phyloP scores from a whole-genome alignment of 2,797 vertebrate species.

The Acanthopagrus latus region DNA sequence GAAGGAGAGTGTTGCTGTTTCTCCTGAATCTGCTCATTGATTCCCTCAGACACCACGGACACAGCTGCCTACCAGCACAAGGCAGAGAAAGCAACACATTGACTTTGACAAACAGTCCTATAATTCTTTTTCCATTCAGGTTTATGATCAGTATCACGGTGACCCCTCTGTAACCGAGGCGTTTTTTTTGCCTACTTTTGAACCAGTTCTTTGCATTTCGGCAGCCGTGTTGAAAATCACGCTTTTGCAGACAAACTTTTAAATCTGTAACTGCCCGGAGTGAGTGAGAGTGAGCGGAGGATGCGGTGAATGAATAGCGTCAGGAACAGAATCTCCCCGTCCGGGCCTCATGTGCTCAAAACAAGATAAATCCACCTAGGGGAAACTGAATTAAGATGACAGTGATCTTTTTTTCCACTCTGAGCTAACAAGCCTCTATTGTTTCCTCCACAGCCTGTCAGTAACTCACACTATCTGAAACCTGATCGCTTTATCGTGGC shows the following conservation, averaged over 20 bases:
- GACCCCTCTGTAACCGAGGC: no score
- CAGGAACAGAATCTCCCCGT: not conserved
- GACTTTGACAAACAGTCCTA: not conserved
- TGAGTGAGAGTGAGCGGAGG: no score
- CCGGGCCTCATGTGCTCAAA: conserved; percentile 4
- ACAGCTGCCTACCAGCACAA: not conserved
- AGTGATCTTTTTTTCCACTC: conserved; percentile 31
- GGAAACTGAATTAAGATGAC: conserved; percentile 35
- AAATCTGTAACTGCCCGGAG: not conserved
- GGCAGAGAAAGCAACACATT: conserved; percentile 2
- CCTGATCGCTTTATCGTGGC: conserved; percentile 59
- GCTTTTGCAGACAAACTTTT: not conserved
- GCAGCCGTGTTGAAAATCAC: not conserved
- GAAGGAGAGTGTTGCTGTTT: conserved; percentile 74
- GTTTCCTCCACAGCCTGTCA: conserved; percentile 46
- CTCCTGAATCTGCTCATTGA: conserved; percentile 69
- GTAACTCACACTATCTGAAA: conserved; percentile 64
- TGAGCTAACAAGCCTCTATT: conserved; percentile 52
- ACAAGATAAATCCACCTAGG: not conserved
- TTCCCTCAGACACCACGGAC: conserved; percentile 34
- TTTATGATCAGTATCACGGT: not conserved
- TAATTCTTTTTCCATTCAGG: not conserved
- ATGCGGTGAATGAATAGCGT: conserved; percentile 7
- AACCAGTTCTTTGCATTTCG: no score
- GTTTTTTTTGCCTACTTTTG: no score